A percentile compares a stretch with the other conserved stretches of the same genome.
Evolutionary conservation across 1,140 invertebrate genomes (phyloP).

Genomic region (Aphelenchoides besseyi): DNA sequence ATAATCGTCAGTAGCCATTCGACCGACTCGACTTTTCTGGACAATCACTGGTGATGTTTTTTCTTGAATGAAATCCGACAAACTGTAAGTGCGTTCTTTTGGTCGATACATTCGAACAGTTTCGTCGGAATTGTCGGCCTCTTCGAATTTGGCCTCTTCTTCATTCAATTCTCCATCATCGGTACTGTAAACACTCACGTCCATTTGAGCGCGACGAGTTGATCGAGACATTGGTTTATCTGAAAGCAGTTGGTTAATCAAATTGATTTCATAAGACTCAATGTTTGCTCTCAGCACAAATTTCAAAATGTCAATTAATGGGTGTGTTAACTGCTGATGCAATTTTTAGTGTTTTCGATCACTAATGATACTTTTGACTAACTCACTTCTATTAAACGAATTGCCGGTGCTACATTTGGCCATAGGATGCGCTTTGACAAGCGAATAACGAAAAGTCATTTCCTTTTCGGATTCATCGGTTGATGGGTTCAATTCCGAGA

Average conservation of each 20-base stretch:
- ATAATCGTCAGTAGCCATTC: background rate
- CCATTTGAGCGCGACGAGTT: slow-evolving; percentile 22
- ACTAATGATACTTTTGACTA: too few relatives aligned
- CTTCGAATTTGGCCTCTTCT: background rate
- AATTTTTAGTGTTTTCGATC: too few relatives aligned
- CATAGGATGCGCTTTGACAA: slow-evolving; percentile 24
- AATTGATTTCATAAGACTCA: slow-evolving; percentile 1
- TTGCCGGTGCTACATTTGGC: slow-evolving; percentile 6
- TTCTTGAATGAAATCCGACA: slow-evolving; percentile 29
- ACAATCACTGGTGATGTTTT: slow-evolving; percentile 4
- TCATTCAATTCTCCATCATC: slow-evolving; percentile 18
- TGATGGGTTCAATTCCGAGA: slow-evolving; percentile 1
- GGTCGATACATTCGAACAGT: slow-evolving; percentile 6
- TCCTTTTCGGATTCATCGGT: background rate
- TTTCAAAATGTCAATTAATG: background rate
- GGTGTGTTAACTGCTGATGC: too few relatives aligned
- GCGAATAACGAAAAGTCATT: slow-evolving; percentile 15
- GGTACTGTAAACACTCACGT: slow-evolving; percentile 26
- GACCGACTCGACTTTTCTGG: slow-evolving; percentile 5
- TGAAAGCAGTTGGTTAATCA: background rate
- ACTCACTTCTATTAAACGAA: slow-evolving; percentile 22
- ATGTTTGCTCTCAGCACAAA: background rate
- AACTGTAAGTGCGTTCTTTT: slow-evolving; percentile 8
- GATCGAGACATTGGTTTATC: slow-evolving; percentile 16
- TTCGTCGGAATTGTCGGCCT: background rate